Evolutionary conservation across 2,888 invertebrate species (phyloP).

Genomic region (Myopa testacea): DNA sequence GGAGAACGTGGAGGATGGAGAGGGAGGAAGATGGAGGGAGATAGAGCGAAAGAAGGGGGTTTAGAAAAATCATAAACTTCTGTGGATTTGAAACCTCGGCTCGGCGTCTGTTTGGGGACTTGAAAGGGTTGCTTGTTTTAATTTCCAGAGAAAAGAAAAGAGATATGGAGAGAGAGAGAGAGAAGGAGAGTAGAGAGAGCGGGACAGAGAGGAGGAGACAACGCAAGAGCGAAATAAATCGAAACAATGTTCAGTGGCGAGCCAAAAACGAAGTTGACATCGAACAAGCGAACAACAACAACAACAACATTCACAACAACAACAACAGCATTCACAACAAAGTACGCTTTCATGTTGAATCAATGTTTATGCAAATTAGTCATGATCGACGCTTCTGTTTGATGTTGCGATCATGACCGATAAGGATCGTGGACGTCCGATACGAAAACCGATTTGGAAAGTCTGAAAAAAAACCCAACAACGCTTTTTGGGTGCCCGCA

Average conservation of each 20-base stretch:
- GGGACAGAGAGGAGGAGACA: neutral
- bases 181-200: neutral
- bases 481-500: neutral
- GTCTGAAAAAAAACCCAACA: neutral
- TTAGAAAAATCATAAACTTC: too few species aligned
- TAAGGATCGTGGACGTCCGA: conserved; percentile 17
- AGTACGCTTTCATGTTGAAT: conserved; percentile 27
- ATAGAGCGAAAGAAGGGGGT: neutral
- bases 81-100: too few species aligned
- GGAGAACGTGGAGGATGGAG: too few species aligned
- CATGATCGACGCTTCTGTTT: conserved; percentile 38
- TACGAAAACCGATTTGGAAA: conserved; percentile 24
- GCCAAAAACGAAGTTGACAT: neutral
- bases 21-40: neutral
- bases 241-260: neutral
- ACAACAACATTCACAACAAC: neutral
- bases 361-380: conserved; percentile 37
- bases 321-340: conserved; percentile 6
- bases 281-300: neutral
- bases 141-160: neutral
- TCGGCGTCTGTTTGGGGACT: neutral
- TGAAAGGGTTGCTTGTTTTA: neutral
- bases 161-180: conserved; percentile 8
- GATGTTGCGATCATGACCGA: conserved; percentile 34
- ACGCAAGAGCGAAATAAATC: too few species aligned